Percentiles rank a stretch among this genome's conserved stretches.
These are phyloP conservation scores for Macrobrachium nipponense DNA, from an alignment of 1,140 invertebrate genomes.

Conservation along the genomic window DNA sequence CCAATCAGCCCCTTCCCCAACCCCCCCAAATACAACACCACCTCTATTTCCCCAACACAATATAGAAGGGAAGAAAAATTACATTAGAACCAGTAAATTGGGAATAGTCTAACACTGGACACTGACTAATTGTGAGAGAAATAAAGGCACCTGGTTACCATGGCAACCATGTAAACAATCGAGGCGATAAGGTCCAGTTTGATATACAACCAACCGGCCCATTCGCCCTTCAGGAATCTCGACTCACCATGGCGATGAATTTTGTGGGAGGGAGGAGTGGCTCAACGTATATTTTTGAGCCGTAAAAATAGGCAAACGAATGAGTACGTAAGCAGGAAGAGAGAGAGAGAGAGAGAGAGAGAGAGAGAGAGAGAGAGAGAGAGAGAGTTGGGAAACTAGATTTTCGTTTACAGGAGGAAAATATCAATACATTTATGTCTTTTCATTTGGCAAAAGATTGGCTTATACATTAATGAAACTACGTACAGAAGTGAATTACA, in stretches of 20 bases:
- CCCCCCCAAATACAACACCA: not conserved
- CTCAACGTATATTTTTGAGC: not conserved
- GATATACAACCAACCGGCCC: conserved; percentile 16
- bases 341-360: not conserved
- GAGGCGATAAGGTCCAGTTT: conserved; percentile 14
- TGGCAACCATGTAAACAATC: conserved; percentile 46
- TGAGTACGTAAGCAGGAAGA: not conserved
- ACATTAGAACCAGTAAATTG: conserved; percentile 41
- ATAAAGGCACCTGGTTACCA: conserved; percentile 46
- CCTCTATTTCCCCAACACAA: not conserved
- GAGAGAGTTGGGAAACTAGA: not conserved
- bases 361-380: conserved; percentile 18
- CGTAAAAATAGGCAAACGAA: not conserved
- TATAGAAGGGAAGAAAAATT: conserved; percentile 32
- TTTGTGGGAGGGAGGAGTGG: conserved; percentile 2
- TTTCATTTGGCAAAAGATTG: too few species aligned
- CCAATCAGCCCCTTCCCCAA: not conserved
- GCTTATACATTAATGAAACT: too few species aligned
- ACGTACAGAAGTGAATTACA: too few species aligned
- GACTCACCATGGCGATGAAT: not conserved
- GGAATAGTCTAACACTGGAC: conserved; percentile 44
- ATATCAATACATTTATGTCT: not conserved
- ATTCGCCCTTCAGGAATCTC: conserved; percentile 15
- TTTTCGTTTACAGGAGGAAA: not conserved
- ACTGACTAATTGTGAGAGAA: conserved; percentile 45